Percentiles rank a stretch among this genome's conserved stretches.
These are phyloP conservation scores for Gavia stellata DNA, from an alignment of 2,113 vertebrate genomes.

Conservation along the genomic window DNA sequence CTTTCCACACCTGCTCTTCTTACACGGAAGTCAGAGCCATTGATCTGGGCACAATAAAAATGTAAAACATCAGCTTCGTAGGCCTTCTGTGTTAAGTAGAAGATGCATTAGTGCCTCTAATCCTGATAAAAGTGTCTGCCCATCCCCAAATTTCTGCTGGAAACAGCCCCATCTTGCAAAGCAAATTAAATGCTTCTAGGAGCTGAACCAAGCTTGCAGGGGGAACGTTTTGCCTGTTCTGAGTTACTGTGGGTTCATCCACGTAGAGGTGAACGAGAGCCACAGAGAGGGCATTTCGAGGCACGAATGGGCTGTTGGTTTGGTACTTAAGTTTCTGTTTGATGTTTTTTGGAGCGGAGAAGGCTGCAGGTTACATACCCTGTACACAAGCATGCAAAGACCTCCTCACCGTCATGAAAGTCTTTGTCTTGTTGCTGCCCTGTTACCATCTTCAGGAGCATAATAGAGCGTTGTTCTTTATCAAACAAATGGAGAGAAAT, in stretches of 20 bases:
- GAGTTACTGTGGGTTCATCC: not conserved
- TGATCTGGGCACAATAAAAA: not conserved
- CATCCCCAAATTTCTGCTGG: not conserved
- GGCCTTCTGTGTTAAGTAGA: not conserved
- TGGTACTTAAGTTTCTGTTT: not conserved
- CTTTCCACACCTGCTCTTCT: not conserved
- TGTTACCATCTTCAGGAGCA: not conserved
- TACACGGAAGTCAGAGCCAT: not conserved
- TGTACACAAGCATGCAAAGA: rapidly evolving
- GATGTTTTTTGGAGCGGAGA: not conserved
- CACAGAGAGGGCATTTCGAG: not conserved
- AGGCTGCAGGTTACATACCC: not conserved
- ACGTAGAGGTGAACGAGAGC: rapidly evolving
- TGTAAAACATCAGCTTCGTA: not conserved
- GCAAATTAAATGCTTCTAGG: not conserved
- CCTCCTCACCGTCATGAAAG: not conserved
- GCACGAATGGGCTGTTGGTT: not conserved
- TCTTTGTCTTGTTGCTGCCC: not conserved
- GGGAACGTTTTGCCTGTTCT: not conserved
- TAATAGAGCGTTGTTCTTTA: not conserved
- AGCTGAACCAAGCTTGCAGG: not conserved
- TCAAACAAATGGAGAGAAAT: not conserved
- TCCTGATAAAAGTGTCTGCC: not conserved
- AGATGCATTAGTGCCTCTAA: not conserved
- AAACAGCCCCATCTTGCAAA: not conserved